A percentile compares a stretch with the other conserved stretches of the same genome.
Conservation (phyloP, 2,888 invertebrate species). For the Apodemia hepburni region DNA sequence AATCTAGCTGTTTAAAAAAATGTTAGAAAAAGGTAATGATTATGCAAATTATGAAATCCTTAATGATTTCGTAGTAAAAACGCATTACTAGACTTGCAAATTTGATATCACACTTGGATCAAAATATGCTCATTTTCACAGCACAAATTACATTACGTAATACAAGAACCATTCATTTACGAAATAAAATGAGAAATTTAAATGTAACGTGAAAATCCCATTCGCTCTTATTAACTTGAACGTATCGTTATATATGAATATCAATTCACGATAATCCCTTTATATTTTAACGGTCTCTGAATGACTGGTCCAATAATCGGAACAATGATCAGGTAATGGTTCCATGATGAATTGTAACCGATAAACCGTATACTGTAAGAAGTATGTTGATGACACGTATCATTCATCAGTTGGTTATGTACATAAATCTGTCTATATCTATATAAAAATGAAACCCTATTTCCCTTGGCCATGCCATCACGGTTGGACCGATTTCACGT, state of each 20-base stretch:
- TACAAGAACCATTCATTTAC: background rate
- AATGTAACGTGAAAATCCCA: background rate
- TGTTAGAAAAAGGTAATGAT: too few species aligned
- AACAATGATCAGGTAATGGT: conserved; percentile 3
- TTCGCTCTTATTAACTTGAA: conserved; percentile 3
- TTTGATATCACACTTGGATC: too few species aligned
- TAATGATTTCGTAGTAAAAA: too few species aligned
- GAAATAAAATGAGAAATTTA: background rate
- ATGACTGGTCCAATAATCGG: conserved; percentile 6
- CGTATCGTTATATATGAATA: conserved; percentile 9
- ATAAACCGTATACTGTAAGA: background rate
- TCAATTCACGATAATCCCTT: conserved; percentile 10
- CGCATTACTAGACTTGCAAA: too few species aligned
- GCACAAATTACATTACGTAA: background rate
- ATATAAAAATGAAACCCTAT: too few species aligned
- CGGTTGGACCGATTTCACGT: too few species aligned
- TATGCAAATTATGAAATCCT: too few species aligned
- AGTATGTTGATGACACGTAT: background rate
- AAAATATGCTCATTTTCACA: background rate
- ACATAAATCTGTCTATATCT: too few species aligned
- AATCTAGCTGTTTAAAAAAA: too few species aligned
- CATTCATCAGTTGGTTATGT: too few species aligned
- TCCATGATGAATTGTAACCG: conserved; percentile 1
- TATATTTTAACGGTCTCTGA: conserved; percentile 9
- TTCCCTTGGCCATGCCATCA: too few species aligned